phyloP scores from a whole-genome alignment of 2,888 invertebrate genomes.

The Byasa hedistus region DNA sequence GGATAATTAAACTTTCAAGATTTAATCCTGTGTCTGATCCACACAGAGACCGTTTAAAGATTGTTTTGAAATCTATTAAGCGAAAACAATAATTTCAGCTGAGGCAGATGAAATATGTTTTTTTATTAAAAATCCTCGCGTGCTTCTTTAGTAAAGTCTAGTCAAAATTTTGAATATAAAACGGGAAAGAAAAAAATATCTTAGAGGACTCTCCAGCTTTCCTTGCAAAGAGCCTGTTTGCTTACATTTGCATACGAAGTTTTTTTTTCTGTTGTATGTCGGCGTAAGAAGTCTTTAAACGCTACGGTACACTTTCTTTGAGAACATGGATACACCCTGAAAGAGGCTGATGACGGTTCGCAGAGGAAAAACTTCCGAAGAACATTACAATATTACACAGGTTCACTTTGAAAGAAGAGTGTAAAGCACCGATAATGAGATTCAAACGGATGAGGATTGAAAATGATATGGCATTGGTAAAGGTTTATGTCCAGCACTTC shows the following conservation, averaged over 20 bases:
- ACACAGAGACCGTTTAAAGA: too few relatives aligned
- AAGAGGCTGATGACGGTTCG: constrained; percentile 20
- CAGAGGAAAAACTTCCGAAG: constrained; percentile 24
- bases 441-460: too few relatives aligned
- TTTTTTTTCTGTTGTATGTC: constrained; percentile 34
- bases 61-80: too few relatives aligned
- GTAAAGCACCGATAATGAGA: too few relatives aligned
- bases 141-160: constrained; percentile 34
- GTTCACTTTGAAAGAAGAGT: not conserved
- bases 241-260: constrained; percentile 40
- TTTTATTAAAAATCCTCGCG: constrained; percentile 28
- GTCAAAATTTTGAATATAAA: constrained; percentile 34
- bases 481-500: too few relatives aligned
- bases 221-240: constrained; percentile 36
- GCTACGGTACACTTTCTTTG: constrained; percentile 29
- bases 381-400: constrained; percentile 16
- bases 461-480: too few relatives aligned
- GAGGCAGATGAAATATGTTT: too few relatives aligned
- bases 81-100: too few relatives aligned
- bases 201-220: constrained; percentile 36
- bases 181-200: constrained; percentile 36
- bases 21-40: too few relatives aligned
- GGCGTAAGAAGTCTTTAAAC: constrained; percentile 34
- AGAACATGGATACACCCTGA: constrained; percentile 27
- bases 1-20: too few relatives aligned